phyloP scores from a whole-genome alignment of 1,140 invertebrate species.

The Drosophila pallidifrons region DNA sequence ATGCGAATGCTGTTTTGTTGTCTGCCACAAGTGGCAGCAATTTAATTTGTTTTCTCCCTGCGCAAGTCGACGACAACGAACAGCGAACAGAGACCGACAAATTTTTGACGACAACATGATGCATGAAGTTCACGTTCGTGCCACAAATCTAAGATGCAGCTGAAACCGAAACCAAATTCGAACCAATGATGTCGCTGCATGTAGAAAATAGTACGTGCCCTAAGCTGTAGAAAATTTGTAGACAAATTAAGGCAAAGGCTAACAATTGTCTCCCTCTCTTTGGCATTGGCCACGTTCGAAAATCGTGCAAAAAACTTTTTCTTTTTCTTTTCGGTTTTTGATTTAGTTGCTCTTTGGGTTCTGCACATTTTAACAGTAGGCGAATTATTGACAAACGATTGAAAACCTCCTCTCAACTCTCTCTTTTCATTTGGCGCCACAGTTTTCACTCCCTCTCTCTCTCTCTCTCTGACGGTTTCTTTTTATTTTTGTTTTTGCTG shows the following conservation, averaged over 20 bases:
- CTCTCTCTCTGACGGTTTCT: constrained; percentile 22
- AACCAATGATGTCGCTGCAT: constrained; percentile 12
- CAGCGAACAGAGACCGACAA: constrained; percentile 49
- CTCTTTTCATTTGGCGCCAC: constrained; percentile 67
- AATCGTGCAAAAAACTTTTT: constrained; percentile 70
- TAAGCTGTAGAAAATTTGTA: constrained; percentile 68
- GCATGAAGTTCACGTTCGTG: constrained; percentile 81
- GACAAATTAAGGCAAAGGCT: constrained; percentile 80
- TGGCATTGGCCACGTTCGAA: constrained; percentile 64
- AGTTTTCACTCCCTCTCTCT: constrained; percentile 58
- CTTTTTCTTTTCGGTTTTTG: constrained; percentile 42
- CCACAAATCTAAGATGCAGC: constrained; percentile 77
- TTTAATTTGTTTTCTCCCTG: constrained; percentile 70
- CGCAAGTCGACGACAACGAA: neutral
- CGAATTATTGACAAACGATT: constrained; percentile 76
- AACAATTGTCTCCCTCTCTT: constrained; percentile 60
- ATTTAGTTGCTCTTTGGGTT: constrained; percentile 58
- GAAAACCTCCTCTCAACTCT: constrained; percentile 34
- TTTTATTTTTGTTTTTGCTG: neutral
- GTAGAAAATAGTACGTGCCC: constrained; percentile 38
- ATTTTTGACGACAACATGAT: constrained; percentile 73
- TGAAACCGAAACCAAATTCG: constrained; percentile 57
- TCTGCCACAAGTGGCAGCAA: constrained; percentile 67
- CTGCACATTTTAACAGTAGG: constrained; percentile 52
- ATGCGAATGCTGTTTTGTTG: constrained; percentile 56